These are phyloP conservation scores for Hassar affinis DNA, from an alignment of 2,113 vertebrate genomes.

Conservation along the genomic window DNA sequence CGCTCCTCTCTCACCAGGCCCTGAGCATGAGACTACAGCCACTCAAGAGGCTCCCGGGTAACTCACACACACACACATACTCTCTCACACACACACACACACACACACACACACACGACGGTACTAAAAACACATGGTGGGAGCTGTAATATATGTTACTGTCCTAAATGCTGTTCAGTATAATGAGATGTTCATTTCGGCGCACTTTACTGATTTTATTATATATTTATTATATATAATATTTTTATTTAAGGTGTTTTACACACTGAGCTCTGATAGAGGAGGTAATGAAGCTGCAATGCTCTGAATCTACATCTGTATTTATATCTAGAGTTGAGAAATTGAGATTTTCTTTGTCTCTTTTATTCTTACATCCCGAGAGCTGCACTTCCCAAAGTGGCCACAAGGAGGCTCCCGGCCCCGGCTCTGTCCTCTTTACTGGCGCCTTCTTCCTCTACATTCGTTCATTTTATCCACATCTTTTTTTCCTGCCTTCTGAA, in stretches of 20 bases:
- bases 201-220: no score
- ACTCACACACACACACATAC: conserved; percentile 11
- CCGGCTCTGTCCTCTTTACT: not conserved
- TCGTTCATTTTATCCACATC: not conserved
- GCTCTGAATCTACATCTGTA: no score
- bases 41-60: conserved; percentile 88
- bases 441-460: not conserved
- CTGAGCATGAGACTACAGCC: conserved; percentile 88
- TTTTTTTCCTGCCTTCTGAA: not conserved
- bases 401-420: conserved; percentile 39
- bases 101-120: not conserved
- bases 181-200: no score
- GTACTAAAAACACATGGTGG: not conserved
- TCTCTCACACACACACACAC: conserved; percentile 13
- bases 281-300: no score
- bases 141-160: no score
- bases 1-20: conserved; percentile 89
- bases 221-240: no score
- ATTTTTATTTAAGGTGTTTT: no score
- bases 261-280: no score
- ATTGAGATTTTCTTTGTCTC: not conserved
- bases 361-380: not conserved
- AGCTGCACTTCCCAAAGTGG: conserved; percentile 12
- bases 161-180: no score
- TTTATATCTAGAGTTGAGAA: not conserved